A percentile compares a stretch with the other conserved stretches of the same genome.
Conservation (phyloP, 2,797 vertebrate genomes). For the Epinephelus coioides region DNA sequence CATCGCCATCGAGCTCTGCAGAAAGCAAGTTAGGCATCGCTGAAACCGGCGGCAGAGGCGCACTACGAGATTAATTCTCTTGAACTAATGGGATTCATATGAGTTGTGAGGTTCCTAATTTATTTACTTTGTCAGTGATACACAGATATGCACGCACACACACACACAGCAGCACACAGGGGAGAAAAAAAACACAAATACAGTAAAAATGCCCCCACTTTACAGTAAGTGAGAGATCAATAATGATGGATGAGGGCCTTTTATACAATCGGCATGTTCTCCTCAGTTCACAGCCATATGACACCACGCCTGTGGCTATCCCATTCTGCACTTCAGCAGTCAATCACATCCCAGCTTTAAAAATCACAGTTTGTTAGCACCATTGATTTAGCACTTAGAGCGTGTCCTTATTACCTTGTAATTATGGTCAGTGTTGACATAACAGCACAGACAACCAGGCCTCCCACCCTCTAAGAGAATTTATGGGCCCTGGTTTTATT, state of each 20-base stretch:
- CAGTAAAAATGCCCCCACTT: conserved; percentile 85
- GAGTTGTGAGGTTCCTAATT: conserved; percentile 85
- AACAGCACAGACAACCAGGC: conserved; percentile 84
- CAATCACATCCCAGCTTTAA: conserved; percentile 87
- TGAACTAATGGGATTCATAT: conserved; percentile 94
- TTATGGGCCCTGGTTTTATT: conserved; percentile 89
- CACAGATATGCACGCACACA: conserved; percentile 47
- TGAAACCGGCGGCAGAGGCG: conserved; percentile 75
- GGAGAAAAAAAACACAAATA: conserved; percentile 68
- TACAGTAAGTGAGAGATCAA: conserved; percentile 88
- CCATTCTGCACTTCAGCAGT: conserved; percentile 82
- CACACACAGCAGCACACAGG: conserved; percentile 47
- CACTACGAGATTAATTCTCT: conserved; percentile 89
- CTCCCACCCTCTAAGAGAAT: conserved; percentile 83
- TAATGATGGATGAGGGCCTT: conserved; percentile 85
- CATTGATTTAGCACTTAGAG: conserved; percentile 91
- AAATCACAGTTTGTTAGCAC: conserved; percentile 89
- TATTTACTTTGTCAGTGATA: conserved; percentile 83
- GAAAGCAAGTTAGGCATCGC: conserved; percentile 76
- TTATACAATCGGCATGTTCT: conserved; percentile 85
- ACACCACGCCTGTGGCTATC: conserved; percentile 83
- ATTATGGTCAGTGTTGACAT: conserved; percentile 90
- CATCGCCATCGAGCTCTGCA: conserved; percentile 59
- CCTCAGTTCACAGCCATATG: conserved; percentile 83
- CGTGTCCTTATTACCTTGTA: conserved; percentile 90